Conservation (phyloP, 2,113 vertebrate species). For the Pedionomus torquatus region DNA sequence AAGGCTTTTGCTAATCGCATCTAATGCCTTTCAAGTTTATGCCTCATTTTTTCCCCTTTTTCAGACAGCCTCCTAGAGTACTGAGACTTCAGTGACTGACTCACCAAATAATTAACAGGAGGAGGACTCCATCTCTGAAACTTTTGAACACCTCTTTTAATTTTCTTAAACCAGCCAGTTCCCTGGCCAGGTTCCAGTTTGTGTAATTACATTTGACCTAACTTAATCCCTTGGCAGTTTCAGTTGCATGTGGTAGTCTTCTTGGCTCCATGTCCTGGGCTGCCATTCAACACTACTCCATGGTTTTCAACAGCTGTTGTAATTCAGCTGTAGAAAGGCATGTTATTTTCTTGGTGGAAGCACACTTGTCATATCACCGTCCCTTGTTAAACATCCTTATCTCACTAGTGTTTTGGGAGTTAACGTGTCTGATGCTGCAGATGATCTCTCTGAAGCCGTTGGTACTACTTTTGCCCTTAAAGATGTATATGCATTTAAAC, state of each 20-base stretch:
- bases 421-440: not conserved
- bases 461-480: not conserved
- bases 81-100: constrained; percentile 46
- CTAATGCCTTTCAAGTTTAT: constrained; percentile 68
- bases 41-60: constrained; percentile 55
- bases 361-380: not conserved
- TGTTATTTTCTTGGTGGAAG: constrained; percentile 11
- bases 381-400: not conserved
- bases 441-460: not conserved
- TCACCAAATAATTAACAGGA: constrained; percentile 66
- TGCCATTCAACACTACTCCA: constrained; percentile 46
- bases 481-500: not conserved
- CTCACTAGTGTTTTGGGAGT: not conserved
- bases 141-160: constrained; percentile 68
- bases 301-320: constrained; percentile 25
- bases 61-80: constrained; percentile 43
- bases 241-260: constrained; percentile 49
- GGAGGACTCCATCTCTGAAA: constrained; percentile 59
- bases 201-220: constrained; percentile 63
- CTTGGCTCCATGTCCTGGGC: constrained; percentile 34
- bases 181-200: constrained; percentile 44
- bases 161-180: constrained; percentile 56
- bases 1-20: constrained; percentile 58
- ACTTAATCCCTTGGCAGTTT: constrained; percentile 66
- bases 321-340: not conserved